Evolutionary conservation across 2,888 invertebrate species (phyloP), one percentile per base, ranked within the genome.

Genomic region (Aphelenchoides bicaudatus): DNA sequence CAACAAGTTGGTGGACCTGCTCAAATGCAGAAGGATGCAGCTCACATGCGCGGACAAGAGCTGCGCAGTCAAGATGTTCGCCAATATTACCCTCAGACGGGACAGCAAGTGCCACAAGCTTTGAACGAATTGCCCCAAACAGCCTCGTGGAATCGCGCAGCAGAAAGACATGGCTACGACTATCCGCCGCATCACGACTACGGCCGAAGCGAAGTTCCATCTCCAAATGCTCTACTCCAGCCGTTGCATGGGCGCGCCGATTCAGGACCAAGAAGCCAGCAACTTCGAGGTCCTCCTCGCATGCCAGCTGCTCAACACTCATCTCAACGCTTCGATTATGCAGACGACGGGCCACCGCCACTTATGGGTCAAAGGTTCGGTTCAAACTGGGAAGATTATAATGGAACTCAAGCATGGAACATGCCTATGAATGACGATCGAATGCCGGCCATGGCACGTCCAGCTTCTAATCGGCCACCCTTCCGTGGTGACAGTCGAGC

Each of bases 1-100:
- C 59, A 47, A n/a, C 13, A 13, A 13, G 46, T 59, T 34, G 47
- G 58, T 37, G 39, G 58, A n/a, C 39, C 64, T n/a, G 54, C 60
- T 19, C 56, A 49, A n/a, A n/a, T n/a, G 55, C 61, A 57, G 34
- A 46, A 39, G 39, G 21, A 29, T n/a, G 27, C 37, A 6, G 8
- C 21, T 6, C 8, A 19, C 23, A 29, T 19, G n/a, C 46, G 37
- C 34, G 23, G 19, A 30, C 62, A 39, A 16, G 30, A 16, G 43
- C 25, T 23, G 25, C 21, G 30, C 23, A 65, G 58, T 39, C 47
- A 39, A 19, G 30, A 59, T 30, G 54, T 63, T 4, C 51, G 38
- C 10, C 50, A 31, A n/a, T 47, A 23, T 16, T 39, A 30, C 52
- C 19, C 28, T n/a, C 59, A 55, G 31, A 31, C 19, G 23, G 16